phyloP scores from a whole-genome alignment of 2,113 vertebrate species.

The Otus sunia region DNA sequence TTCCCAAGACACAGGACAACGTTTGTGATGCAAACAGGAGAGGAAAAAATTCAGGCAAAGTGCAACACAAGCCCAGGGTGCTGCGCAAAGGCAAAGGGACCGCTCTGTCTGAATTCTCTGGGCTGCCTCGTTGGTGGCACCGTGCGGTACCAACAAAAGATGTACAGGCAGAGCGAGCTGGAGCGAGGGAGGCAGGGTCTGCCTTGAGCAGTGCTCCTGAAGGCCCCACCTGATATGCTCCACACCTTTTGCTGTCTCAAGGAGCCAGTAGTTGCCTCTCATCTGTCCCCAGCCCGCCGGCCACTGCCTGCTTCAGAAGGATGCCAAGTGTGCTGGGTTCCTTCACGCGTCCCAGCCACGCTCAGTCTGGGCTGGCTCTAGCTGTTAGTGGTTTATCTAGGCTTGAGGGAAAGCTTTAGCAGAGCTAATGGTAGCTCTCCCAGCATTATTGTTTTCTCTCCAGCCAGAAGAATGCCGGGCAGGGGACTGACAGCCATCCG shows the following conservation, averaged over 20 bases:
- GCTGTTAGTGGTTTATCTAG: background rate
- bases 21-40: background rate
- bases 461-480: background rate
- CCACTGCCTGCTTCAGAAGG: background rate
- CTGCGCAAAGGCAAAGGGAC: background rate
- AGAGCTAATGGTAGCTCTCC: background rate
- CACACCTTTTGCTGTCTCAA: background rate
- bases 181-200: no score
- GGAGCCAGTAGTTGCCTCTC: background rate
- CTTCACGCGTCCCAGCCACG: background rate
- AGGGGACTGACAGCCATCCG: background rate
- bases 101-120: background rate
- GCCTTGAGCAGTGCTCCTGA: background rate
- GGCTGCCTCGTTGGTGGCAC: background rate
- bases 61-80: fast-evolving
- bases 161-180: no score
- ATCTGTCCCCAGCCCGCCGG: background rate
- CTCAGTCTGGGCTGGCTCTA: background rate
- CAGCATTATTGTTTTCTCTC: background rate
- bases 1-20: background rate
- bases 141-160: no score
- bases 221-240: background rate
- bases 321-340: background rate
- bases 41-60: background rate
- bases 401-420: background rate